Percentiles rank a stretch among this genome's conserved stretches.
Evolutionary conservation across 2,888 invertebrate genomes (phyloP).

Genomic region (Desoria tigrina): DNA sequence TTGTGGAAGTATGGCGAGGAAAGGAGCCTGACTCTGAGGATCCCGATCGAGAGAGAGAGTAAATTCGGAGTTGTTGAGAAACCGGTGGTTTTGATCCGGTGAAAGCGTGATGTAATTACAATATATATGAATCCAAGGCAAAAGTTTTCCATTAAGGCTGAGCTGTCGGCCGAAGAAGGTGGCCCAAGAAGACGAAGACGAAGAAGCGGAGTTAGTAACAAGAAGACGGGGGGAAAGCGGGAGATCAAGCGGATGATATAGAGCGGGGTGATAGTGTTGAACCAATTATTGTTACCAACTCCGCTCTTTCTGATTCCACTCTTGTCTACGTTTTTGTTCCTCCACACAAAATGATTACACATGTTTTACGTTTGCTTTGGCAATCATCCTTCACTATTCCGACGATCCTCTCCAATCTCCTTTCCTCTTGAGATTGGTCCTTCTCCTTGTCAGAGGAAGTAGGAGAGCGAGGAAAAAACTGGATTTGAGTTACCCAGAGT

Average conservation of each 20-base stretch:
- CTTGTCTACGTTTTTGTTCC: conserved; percentile 13
- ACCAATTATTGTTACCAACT: conserved; percentile 27
- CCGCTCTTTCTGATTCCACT: conserved; percentile 18
- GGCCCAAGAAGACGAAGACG: conserved; percentile 2
- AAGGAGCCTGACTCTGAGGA: conserved; percentile 2
- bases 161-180: neutral
- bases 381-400: conserved; percentile 13
- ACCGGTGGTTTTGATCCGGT: conserved; percentile 9
- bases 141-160: conserved; percentile 19
- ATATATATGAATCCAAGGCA: conserved; percentile 16
- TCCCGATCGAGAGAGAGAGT: neutral
- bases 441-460: neutral
- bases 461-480: neutral
- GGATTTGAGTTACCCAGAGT: conserved; percentile 5
- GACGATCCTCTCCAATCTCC: conserved; percentile 6
- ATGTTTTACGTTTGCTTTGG: conserved; percentile 21
- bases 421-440: conserved; percentile 10
- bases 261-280: conserved; percentile 19
- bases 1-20: neutral
- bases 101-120: conserved; percentile 21
- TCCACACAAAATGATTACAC: conserved; percentile 25
- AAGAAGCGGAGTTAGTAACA: too few relatives aligned
- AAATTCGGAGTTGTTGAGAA: conserved; percentile 5
- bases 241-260: conserved; percentile 16
- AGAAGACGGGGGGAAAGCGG: too few relatives aligned